Conservation (phyloP, 2,797 vertebrate genomes). For the Pagetopsis macropterus region DNA sequence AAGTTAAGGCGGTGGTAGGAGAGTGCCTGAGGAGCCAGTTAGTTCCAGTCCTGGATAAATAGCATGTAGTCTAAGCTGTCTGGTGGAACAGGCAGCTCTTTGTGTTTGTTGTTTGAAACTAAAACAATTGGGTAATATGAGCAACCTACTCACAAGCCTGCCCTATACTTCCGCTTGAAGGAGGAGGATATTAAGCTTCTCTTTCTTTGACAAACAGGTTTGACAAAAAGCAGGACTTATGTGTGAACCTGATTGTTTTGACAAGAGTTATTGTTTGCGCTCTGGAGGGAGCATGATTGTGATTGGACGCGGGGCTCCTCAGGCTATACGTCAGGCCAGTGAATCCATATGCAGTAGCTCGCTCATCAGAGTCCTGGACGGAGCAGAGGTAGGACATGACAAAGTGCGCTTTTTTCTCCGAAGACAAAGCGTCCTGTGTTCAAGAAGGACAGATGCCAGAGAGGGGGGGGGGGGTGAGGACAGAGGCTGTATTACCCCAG, state of each 20-base stretch:
- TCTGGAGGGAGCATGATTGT: slow-evolving; percentile 22
- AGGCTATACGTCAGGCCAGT: slow-evolving; percentile 56
- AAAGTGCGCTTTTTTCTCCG: slow-evolving; percentile 69
- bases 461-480: slow-evolving; percentile 60
- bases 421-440: slow-evolving; percentile 77
- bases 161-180: slow-evolving; percentile 36
- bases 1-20: slow-evolving; percentile 31
- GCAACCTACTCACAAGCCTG: slow-evolving; percentile 32
- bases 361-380: slow-evolving; percentile 53
- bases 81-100: slow-evolving; percentile 64
- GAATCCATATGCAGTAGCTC: slow-evolving; percentile 63
- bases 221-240: slow-evolving; percentile 36
- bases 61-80: slow-evolving; percentile 45
- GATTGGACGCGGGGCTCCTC: slow-evolving; percentile 42
- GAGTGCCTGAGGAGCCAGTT: slow-evolving; percentile 36
- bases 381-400: slow-evolving; percentile 75
- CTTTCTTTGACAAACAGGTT: slow-evolving; percentile 58
- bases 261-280: slow-evolving; percentile 12
- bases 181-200: slow-evolving; percentile 24
- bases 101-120: slow-evolving; percentile 61
- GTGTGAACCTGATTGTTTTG: slow-evolving; percentile 37
- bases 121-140: slow-evolving; percentile 51
- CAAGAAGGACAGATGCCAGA: slow-evolving; percentile 62
- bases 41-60: slow-evolving; percentile 55
- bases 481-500: slow-evolving; percentile 55